phyloP scores from a whole-genome alignment of 2,888 invertebrate genomes.

The Dromius quadrimaculatus region DNA sequence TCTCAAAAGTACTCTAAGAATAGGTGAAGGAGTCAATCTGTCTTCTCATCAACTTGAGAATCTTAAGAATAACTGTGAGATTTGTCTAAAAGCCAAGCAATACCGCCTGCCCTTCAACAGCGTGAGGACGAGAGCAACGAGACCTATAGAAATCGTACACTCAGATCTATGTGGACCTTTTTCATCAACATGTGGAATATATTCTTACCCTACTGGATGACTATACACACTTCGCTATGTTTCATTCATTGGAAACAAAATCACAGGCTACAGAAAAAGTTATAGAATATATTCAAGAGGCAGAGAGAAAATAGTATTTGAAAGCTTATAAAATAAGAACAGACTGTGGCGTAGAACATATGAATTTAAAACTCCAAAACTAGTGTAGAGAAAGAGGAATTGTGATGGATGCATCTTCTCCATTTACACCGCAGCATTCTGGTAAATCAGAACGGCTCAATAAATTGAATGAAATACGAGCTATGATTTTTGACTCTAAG shows the following conservation, averaged over 20 bases:
- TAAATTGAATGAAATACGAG: no score
- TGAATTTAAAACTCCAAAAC: constrained; percentile 16
- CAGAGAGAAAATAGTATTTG: constrained; percentile 28
- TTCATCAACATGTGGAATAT: constrained; percentile 57
- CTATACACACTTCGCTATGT: constrained; percentile 60
- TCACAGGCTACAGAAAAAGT: constrained; percentile 1
- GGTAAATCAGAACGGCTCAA: no score
- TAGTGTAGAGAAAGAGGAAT: constrained; percentile 11
- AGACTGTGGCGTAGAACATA: constrained; percentile 27
- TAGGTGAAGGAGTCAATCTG: neutral
- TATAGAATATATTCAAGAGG: constrained; percentile 21
- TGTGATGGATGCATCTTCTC: neutral
- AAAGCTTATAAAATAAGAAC: constrained; percentile 33
- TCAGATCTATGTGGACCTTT: constrained; percentile 61
- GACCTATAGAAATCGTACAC: constrained; percentile 61
- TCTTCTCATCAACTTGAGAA: neutral
- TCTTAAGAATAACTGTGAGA: constrained; percentile 58
- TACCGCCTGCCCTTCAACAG: constrained; percentile 59
- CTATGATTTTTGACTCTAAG: no score
- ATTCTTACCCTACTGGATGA: constrained; percentile 61
- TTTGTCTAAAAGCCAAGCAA: constrained; percentile 61
- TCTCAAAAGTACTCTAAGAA: constrained; percentile 44
- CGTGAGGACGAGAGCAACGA: constrained; percentile 57
- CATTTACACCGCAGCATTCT: no score
- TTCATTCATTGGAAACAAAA: constrained; percentile 56